Evolutionary conservation across 2,888 invertebrate genomes (phyloP).

Genomic region (Odontomyia ornata): DNA sequence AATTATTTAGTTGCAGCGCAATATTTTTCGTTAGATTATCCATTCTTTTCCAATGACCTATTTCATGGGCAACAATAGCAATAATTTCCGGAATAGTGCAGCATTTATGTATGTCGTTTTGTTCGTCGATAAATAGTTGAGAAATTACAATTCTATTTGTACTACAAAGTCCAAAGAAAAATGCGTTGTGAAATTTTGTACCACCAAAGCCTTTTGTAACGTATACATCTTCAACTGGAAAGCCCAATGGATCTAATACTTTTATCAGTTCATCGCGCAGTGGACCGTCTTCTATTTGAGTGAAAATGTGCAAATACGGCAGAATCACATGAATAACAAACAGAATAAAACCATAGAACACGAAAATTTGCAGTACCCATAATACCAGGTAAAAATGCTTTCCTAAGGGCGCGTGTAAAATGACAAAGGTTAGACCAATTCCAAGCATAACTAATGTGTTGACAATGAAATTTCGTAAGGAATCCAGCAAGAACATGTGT

Average conservation of each 20-base stretch:
- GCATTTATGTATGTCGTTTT: background rate
- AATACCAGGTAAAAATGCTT: background rate
- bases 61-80: constrained; percentile 25
- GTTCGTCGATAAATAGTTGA: background rate
- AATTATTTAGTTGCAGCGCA: background rate
- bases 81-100: background rate
- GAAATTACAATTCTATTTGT: constrained; percentile 20
- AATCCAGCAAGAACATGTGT: background rate
- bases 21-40: constrained; percentile 15
- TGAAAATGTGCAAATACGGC: background rate
- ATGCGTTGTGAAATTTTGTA: background rate
- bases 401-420: background rate
- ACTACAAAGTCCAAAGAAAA: background rate
- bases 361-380: background rate
- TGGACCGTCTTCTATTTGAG: constrained; percentile 3
- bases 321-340: background rate
- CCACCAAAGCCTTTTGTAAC: background rate
- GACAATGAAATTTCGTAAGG: background rate
- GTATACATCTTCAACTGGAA: constrained; percentile 1
- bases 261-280: background rate
- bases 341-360: background rate
- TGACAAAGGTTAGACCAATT: background rate
- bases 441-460: background rate
- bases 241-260: background rate
- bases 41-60: constrained; percentile 12